These are phyloP conservation scores for Schizotus pectinicornis DNA, from an alignment of 2,888 invertebrate genomes.

Conservation along the genomic window DNA sequence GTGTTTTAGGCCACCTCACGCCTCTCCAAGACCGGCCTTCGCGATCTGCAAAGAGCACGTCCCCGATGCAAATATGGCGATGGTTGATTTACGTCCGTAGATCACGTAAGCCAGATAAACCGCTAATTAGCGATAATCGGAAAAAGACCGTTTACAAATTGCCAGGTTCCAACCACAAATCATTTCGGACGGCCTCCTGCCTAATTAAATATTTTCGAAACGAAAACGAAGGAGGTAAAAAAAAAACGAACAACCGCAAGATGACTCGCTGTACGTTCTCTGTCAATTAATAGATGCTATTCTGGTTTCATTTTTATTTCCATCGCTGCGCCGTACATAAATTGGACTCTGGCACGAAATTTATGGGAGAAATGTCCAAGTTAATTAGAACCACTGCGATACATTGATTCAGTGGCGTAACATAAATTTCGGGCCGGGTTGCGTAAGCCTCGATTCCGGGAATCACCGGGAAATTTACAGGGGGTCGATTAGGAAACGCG, in stretches of 20 bases:
- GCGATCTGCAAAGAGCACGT: conserved; percentile 15
- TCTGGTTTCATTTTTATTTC: conserved; percentile 50
- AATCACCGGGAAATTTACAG: background rate
- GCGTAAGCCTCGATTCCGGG: conserved; percentile 3
- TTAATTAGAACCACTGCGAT: conserved; percentile 53
- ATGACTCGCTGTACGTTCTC: conserved; percentile 25
- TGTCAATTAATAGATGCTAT: conserved; percentile 52
- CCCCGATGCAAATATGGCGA: conserved; percentile 18
- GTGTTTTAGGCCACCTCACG: conserved; percentile 13
- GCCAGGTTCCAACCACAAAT: conserved; percentile 17
- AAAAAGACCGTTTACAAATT: conserved; percentile 19
- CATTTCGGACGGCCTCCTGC: conserved; percentile 13
- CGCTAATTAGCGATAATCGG: conserved; percentile 23
- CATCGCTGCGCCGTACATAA: conserved; percentile 47
- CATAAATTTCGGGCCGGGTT: conserved; percentile 27
- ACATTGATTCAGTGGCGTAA: conserved; percentile 40
- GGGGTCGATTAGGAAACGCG: background rate
- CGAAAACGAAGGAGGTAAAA: no score
- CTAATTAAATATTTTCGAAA: conserved; percentile 22
- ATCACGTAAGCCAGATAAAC: conserved; percentile 25
- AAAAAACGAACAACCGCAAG: conserved; percentile 10
- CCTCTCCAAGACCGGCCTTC: conserved; percentile 2
- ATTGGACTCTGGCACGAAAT: conserved; percentile 48
- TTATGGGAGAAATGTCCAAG: conserved; percentile 52
- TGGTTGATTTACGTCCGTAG: conserved; percentile 16